These are phyloP conservation scores for Stenolophus ochropezus DNA, from an alignment of 2,888 invertebrate species.

Conservation along the genomic window DNA sequence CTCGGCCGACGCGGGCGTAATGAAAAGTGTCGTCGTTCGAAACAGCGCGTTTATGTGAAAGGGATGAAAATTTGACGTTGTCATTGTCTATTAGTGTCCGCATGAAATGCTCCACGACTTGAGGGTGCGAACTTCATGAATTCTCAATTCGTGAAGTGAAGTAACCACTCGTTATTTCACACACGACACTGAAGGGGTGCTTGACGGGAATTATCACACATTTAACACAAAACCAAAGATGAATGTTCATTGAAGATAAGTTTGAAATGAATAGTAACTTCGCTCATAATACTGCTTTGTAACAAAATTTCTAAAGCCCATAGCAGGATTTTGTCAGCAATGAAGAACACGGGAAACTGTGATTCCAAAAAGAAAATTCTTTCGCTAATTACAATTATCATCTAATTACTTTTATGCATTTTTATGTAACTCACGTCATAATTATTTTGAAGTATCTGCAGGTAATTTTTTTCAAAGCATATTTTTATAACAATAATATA, in stretches of 20 bases:
- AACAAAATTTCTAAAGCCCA: not conserved
- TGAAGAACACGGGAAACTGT: no score
- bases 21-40: constrained; percentile 39
- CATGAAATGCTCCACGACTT: constrained; percentile 33
- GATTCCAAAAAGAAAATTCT: no score
- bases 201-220: not conserved
- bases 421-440: no score
- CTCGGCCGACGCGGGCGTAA: not conserved
- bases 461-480: no score
- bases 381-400: no score
- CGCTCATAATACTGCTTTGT: not conserved
- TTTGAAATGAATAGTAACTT: no score
- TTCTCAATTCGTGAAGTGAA: constrained; percentile 1
- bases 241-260: no score
- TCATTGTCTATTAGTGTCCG: constrained; percentile 37
- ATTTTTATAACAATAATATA: no score
- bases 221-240: not conserved
- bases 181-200: not conserved
- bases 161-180: constrained; percentile 3
- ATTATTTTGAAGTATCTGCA: no score
- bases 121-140: constrained; percentile 19
- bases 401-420: no score
- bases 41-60: constrained; percentile 43
- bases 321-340: no score
- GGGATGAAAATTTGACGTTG: constrained; percentile 50